Percentiles rank a stretch among this genome's conserved stretches.
phyloP scores from a whole-genome alignment of 2,797 vertebrate genomes.

The Melopsittacus undulatus region DNA sequence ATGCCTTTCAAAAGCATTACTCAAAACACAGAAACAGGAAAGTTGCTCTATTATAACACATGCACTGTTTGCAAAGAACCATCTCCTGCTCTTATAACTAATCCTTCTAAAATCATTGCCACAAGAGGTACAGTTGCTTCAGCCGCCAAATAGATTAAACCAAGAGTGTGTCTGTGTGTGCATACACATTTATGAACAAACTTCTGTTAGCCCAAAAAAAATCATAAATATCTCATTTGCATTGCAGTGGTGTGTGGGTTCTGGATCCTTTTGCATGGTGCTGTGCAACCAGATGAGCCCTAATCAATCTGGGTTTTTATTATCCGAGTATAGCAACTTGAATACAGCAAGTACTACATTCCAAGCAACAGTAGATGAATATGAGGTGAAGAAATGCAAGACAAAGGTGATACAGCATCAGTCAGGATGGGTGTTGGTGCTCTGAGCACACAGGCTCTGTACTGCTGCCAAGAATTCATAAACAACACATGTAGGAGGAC shows the following conservation, averaged over 20 bases:
- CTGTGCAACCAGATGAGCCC: background rate
- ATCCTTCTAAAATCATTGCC: background rate
- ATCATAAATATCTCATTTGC: background rate
- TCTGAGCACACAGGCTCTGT: background rate
- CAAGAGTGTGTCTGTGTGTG: too few relatives aligned
- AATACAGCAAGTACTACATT: background rate
- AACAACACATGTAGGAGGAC: background rate
- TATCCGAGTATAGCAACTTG: background rate
- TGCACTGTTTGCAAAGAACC: background rate
- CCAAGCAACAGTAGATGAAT: background rate
- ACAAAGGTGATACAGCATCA: background rate
- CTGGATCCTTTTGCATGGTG: background rate
- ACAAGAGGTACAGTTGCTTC: background rate
- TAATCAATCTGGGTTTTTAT: background rate
- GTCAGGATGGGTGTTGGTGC: too few relatives aligned
- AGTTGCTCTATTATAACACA: background rate
- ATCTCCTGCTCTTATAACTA: background rate
- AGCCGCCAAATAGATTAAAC: background rate
- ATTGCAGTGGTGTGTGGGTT: background rate
- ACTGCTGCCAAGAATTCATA: background rate
- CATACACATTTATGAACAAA: background rate
- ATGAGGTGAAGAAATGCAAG: background rate
- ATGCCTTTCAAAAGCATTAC: background rate
- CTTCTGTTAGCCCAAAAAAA: fast-evolving
- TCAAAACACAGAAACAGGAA: background rate